Percentiles rank a stretch among this genome's conserved stretches.
Conservation (phyloP, 1,140 invertebrate species). For the Brachionus manjavacas region DNA sequence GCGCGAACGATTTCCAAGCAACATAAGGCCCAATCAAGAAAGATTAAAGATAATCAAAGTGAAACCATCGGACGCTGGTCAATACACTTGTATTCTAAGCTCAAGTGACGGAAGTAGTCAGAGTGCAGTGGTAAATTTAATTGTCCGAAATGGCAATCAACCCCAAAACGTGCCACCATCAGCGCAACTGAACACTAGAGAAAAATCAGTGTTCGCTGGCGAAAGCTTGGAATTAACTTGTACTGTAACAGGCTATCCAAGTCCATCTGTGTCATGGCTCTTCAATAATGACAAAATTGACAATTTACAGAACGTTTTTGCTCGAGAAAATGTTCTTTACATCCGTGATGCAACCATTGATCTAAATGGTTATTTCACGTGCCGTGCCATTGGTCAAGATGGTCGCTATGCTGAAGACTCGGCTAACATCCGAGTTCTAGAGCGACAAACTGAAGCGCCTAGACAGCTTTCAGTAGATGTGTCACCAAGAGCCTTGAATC, state of each 20-base stretch:
- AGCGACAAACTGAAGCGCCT: background rate
- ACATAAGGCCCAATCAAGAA: constrained; percentile 38
- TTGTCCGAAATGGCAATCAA: background rate
- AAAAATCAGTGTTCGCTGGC: background rate
- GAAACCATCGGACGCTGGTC: constrained; percentile 23
- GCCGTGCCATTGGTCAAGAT: constrained; percentile 1
- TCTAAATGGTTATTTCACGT: constrained; percentile 15
- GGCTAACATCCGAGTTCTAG: background rate
- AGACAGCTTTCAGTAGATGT: background rate
- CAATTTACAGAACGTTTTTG: background rate
- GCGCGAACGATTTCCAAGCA: background rate
- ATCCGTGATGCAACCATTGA: background rate
- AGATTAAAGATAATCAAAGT: constrained; percentile 26
- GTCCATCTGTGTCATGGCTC: background rate
- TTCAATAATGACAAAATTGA: constrained; percentile 31
- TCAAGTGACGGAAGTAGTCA: constrained; percentile 32
- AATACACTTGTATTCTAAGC: constrained; percentile 39
- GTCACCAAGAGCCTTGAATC: background rate
- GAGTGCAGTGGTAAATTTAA: background rate
- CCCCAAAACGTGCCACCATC: background rate
- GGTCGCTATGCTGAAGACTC: constrained; percentile 20
- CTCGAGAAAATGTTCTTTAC: background rate
- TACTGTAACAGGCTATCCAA: background rate
- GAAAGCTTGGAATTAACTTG: constrained; percentile 21
- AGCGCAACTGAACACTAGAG: background rate